phyloP scores from a whole-genome alignment of 2,113 vertebrate genomes.

The Mobula hypostoma region DNA sequence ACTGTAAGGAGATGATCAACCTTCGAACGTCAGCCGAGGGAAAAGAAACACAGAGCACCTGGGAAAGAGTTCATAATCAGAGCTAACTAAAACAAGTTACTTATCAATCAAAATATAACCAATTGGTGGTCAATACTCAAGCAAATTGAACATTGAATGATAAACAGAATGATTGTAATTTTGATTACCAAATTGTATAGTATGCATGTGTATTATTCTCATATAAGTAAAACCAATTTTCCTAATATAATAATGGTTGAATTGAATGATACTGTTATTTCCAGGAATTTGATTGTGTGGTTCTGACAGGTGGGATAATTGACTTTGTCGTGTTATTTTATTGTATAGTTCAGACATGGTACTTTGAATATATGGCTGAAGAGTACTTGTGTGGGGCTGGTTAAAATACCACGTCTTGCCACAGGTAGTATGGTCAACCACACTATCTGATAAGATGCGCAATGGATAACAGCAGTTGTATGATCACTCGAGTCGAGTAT shows the following conservation, averaged over 20 bases:
- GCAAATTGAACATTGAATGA: background rate
- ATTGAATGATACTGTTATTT: background rate
- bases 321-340: background rate
- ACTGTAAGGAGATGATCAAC: constrained; percentile 15
- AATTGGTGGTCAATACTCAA: background rate
- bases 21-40: background rate
- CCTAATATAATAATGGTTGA: background rate
- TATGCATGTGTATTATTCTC: background rate
- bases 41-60: background rate
- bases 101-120: background rate
- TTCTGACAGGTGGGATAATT: background rate
- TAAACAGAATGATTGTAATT: background rate
- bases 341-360: background rate
- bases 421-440: background rate
- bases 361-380: background rate
- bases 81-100: background rate
- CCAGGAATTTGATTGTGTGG: background rate
- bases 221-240: background rate
- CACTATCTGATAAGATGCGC: background rate
- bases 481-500: no score
- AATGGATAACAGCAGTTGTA: no score
- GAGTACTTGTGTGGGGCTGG: background rate
- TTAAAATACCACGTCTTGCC: background rate
- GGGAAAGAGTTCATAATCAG: no score
- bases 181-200: background rate